Evolutionary conservation across 2,113 vertebrate species (phyloP).

Genomic region (Chionis minor): DNA sequence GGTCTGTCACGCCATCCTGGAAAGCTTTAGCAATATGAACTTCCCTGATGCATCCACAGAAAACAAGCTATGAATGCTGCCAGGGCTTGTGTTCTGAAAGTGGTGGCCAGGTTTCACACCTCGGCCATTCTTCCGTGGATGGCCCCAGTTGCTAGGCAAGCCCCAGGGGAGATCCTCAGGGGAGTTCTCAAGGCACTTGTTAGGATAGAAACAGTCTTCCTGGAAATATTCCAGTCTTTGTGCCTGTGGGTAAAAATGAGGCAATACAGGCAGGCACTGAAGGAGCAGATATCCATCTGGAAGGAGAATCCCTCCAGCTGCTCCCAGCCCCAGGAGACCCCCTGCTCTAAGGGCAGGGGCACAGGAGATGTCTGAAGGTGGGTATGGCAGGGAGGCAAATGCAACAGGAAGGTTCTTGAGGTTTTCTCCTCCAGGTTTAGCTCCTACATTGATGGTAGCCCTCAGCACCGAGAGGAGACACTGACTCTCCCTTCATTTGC

Average conservation of each 20-base stretch:
- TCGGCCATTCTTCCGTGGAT: accelerated
- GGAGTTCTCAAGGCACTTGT: background rate
- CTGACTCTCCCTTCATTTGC: background rate
- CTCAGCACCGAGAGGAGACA: background rate
- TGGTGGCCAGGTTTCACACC: background rate
- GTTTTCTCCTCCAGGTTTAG: background rate
- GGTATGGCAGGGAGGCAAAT: accelerated
- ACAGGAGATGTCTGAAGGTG: background rate
- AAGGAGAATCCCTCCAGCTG: background rate
- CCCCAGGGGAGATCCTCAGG: background rate
- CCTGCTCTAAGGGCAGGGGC: background rate
- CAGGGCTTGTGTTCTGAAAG: background rate
- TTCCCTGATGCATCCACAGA: background rate
- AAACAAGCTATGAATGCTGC: background rate
- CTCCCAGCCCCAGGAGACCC: background rate
- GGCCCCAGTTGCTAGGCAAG: background rate
- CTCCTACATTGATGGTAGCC: background rate
- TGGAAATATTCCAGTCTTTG: background rate
- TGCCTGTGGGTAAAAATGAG: background rate
- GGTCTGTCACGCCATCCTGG: accelerated
- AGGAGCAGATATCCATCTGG: background rate
- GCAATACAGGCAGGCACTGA: background rate
- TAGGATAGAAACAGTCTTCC: background rate
- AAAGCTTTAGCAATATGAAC: background rate
- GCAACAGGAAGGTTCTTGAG: background rate